Percentiles rank a stretch among this genome's conserved stretches.
phyloP scores from a whole-genome alignment of 2,113 vertebrate species.

The Pseudopodoces humilis region DNA sequence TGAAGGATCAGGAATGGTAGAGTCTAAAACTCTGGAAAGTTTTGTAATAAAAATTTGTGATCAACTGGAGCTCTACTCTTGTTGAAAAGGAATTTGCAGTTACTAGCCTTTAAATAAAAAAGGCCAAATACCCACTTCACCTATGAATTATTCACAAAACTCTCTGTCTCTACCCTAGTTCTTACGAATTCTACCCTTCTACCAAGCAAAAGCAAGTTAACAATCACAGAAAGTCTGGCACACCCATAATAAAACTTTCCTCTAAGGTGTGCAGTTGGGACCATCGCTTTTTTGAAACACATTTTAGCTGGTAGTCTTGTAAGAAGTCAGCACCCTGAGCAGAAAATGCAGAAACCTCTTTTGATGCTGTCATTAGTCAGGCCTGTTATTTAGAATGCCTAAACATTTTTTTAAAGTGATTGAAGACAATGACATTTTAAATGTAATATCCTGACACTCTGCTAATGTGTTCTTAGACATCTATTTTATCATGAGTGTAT shows the following conservation, averaged over 20 bases:
- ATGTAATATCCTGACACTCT: not conserved
- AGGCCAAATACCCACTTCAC: not conserved
- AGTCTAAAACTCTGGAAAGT: not conserved
- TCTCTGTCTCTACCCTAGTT: not conserved
- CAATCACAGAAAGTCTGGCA: accelerated
- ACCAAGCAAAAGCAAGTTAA: not conserved
- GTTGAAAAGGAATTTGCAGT: not conserved
- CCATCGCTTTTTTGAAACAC: not conserved
- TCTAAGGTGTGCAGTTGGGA: not conserved
- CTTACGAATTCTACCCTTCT: not conserved
- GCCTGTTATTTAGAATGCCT: not conserved
- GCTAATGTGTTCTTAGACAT: conserved; percentile 18
- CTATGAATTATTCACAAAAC: not conserved
- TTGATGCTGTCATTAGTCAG: not conserved
- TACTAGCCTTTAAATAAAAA: not conserved
- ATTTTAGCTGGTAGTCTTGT: not conserved
- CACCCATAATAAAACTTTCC: not conserved
- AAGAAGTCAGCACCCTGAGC: not conserved
- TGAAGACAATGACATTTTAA: conserved; percentile 17
- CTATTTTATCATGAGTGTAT: not conserved
- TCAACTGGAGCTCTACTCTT: not conserved
- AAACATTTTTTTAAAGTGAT: conserved; percentile 9
- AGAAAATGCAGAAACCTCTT: not conserved
- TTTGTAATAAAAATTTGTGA: not conserved
- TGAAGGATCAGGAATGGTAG: not conserved